phyloP scores from a whole-genome alignment of 2,888 invertebrate genomes.

The Euspilapteryx auroguttella region DNA sequence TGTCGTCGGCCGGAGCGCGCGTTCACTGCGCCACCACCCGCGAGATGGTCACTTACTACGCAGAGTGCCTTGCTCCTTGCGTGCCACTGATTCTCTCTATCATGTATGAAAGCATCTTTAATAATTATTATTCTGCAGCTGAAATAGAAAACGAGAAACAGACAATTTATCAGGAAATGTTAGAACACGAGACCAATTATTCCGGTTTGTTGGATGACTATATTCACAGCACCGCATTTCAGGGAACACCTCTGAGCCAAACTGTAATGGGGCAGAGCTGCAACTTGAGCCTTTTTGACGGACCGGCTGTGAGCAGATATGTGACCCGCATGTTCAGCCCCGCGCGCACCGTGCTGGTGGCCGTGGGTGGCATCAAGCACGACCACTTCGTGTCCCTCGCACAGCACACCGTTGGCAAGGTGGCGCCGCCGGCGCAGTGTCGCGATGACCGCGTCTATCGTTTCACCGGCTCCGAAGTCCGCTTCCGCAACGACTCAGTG shows the following conservation, averaged over 20 bases:
- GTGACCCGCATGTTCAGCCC: constrained; percentile 85
- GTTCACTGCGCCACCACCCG: constrained; percentile 94
- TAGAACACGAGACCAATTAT: constrained; percentile 23
- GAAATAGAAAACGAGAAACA: constrained; percentile 32
- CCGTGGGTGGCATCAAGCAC: constrained; percentile 90
- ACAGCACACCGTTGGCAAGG: too few relatives aligned
- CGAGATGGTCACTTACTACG: constrained; percentile 95
- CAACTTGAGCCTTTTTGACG: constrained; percentile 64
- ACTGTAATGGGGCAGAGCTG: constrained; percentile 65
- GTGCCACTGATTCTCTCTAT: constrained; percentile 87
- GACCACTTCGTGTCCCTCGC: constrained; percentile 77
- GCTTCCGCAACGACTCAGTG: constrained; percentile 85
- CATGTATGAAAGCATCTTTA: constrained; percentile 90
- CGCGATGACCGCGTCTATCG: constrained; percentile 63
- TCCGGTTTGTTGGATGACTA: constrained; percentile 32
- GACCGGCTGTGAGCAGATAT: constrained; percentile 73
- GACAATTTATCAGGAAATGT: constrained; percentile 29
- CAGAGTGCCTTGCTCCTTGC: constrained; percentile 88
- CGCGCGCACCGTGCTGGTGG: constrained; percentile 87
- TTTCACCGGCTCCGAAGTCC: constrained; percentile 86
- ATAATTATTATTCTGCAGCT: constrained; percentile 53
- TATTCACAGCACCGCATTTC: constrained; percentile 40
- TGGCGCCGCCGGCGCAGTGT: constrained; percentile 67
- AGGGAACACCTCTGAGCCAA: constrained; percentile 36
- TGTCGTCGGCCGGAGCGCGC: constrained; percentile 93